phyloP scores from a whole-genome alignment of 2,797 vertebrate genomes.

The Smutsia gigantea region DNA sequence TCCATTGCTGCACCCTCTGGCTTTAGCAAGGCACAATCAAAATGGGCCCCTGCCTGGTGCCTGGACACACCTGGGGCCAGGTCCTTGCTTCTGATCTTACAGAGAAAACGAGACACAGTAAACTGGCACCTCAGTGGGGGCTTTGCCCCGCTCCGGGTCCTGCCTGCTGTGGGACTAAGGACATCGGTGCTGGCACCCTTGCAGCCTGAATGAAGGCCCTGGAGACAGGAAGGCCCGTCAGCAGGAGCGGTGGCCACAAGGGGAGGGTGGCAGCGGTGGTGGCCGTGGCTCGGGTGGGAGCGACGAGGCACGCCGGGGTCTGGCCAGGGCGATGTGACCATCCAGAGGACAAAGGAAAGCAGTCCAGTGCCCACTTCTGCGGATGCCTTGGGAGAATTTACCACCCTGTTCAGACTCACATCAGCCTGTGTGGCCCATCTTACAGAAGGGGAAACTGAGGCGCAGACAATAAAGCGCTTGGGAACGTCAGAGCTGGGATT shows the following conservation, averaged over 20 bases:
- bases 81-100: background rate
- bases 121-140: accelerated
- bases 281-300: background rate
- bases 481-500: background rate
- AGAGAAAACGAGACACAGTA: background rate
- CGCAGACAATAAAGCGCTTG: accelerated
- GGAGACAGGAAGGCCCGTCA: background rate
- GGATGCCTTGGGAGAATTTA: accelerated
- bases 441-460: background rate
- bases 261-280: accelerated
- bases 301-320: accelerated
- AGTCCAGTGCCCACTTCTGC: no score
- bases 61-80: background rate
- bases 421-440: background rate
- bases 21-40: background rate
- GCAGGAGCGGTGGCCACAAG: background rate
- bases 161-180: background rate
- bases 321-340: accelerated
- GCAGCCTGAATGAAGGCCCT: background rate
- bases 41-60: background rate
- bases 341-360: background rate
- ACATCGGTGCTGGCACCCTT: accelerated
- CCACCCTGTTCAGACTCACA: background rate
- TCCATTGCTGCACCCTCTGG: accelerated
- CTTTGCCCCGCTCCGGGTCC: accelerated